phyloP scores from a whole-genome alignment of 2,888 invertebrate genomes.

The Acanthopleura granulata region DNA sequence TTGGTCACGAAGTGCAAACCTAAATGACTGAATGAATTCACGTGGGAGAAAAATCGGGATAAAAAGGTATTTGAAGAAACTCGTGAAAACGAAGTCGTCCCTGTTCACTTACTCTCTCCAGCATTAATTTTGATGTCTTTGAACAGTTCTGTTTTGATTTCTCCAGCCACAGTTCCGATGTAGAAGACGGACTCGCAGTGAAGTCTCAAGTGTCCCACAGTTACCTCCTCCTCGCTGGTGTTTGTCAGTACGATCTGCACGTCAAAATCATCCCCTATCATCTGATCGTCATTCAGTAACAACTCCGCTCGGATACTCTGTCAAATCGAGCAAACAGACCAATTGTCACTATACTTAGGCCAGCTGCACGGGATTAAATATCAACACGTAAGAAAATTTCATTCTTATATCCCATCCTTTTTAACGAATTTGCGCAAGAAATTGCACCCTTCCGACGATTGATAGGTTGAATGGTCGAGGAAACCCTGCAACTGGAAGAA shows the following conservation, averaged over 20 bases:
- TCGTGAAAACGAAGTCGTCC: background rate
- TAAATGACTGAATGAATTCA: too few species aligned
- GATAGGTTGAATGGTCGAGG: too few species aligned
- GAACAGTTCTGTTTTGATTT: conserved; percentile 80
- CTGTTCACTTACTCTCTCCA: conserved; percentile 34
- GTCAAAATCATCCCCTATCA: conserved; percentile 81
- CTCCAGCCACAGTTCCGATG: conserved; percentile 82
- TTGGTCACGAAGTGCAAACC: too few species aligned
- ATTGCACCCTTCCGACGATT: too few species aligned
- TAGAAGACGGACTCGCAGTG: conserved; percentile 86
- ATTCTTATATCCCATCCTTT: too few species aligned
- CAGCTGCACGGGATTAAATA: too few species aligned
- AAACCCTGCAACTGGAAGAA: too few species aligned
- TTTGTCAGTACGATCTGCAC: conserved; percentile 80
- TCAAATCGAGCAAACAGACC: background rate
- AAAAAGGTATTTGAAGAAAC: too few species aligned
- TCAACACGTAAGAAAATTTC: too few species aligned
- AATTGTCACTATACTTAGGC: too few species aligned
- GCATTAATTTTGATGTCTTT: conserved; percentile 69
- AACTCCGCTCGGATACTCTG: conserved; percentile 87
- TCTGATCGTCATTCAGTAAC: conserved; percentile 84
- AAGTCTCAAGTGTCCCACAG: conserved; percentile 78
- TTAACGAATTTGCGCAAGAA: too few species aligned
- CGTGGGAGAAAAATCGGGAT: too few species aligned
- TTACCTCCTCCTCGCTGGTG: conserved; percentile 78